A percentile compares a stretch with the other conserved stretches of the same genome.
Evolutionary conservation across 2,888 invertebrate genomes (phyloP).

Genomic region (Leptarthrus brevirostris): DNA sequence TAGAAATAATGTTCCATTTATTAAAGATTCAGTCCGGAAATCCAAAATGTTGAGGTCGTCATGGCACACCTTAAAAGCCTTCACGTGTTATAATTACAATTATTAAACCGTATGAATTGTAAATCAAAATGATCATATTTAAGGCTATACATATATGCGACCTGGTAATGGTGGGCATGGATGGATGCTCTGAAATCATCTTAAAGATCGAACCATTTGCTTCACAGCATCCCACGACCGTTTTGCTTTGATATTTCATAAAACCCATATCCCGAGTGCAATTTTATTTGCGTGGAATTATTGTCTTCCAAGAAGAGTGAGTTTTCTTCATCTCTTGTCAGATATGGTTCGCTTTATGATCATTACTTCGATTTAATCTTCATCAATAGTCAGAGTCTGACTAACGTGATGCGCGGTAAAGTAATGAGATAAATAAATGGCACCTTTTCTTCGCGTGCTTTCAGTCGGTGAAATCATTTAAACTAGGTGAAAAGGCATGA

Average conservation of each 20-base stretch:
- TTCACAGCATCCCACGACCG: constrained; percentile 28
- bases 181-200: constrained; percentile 44
- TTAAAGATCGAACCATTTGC: constrained; percentile 39
- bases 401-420: neutral
- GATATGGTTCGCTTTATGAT: constrained; percentile 21
- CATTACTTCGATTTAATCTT: neutral
- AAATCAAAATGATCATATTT: constrained; percentile 36
- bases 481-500: neutral
- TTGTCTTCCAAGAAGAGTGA: constrained; percentile 12
- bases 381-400: neutral
- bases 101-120: constrained; percentile 44
- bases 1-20: constrained; percentile 28
- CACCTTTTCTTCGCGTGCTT: neutral
- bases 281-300: neutral
- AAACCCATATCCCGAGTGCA: constrained; percentile 17
- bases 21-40: constrained; percentile 39
- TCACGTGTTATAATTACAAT: constrained; percentile 42
- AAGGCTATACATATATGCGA: neutral
- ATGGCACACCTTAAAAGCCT: constrained; percentile 36
- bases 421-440: constrained; percentile 1
- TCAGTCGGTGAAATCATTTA: neutral
- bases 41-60: constrained; percentile 38
- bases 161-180: constrained; percentile 32
- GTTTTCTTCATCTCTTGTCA: constrained; percentile 7
- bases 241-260: constrained; percentile 17